Percentiles rank a stretch among this genome's conserved stretches.
These are phyloP conservation scores for Hipparchia sbordonii DNA, from an alignment of 2,888 invertebrate species.

Conservation along the genomic window DNA sequence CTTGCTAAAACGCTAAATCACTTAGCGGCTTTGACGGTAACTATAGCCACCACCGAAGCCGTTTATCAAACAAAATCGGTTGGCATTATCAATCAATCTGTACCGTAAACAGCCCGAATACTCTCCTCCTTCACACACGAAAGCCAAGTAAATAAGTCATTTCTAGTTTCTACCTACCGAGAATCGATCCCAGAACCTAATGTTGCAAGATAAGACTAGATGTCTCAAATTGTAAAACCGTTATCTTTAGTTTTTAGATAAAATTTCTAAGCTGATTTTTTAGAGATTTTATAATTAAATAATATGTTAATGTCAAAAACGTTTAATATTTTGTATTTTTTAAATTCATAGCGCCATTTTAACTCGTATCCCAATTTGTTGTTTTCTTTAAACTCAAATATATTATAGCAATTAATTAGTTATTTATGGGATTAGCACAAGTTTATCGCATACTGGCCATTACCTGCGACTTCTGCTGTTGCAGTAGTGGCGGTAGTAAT, in stretches of 20 bases:
- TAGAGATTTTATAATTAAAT: not conserved
- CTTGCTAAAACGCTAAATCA: too few relatives aligned
- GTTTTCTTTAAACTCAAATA: too few relatives aligned
- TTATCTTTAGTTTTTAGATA: not conserved
- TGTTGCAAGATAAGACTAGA: not conserved
- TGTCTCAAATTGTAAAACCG: not conserved
- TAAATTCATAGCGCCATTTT: not conserved
- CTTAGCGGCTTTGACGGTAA: too few relatives aligned
- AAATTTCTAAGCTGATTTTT: not conserved
- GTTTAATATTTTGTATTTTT: not conserved
- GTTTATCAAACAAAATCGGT: too few relatives aligned
- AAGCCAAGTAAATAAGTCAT: too few relatives aligned
- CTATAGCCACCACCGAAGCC: too few relatives aligned
- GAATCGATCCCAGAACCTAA: not conserved
- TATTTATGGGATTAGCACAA: not conserved
- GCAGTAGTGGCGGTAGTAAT: too few relatives aligned
- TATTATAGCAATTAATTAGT: not conserved
- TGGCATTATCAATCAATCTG: too few relatives aligned
- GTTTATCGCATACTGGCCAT: not conserved
- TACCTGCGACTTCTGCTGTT: not conserved
- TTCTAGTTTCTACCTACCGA: not conserved
- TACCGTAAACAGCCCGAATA: too few relatives aligned
- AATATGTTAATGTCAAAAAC: not conserved
- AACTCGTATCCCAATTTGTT: not conserved
- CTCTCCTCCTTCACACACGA: too few relatives aligned